Conservation (phyloP, 2,797 vertebrate genomes). For the Sebastes kiyomatsui region DNA sequence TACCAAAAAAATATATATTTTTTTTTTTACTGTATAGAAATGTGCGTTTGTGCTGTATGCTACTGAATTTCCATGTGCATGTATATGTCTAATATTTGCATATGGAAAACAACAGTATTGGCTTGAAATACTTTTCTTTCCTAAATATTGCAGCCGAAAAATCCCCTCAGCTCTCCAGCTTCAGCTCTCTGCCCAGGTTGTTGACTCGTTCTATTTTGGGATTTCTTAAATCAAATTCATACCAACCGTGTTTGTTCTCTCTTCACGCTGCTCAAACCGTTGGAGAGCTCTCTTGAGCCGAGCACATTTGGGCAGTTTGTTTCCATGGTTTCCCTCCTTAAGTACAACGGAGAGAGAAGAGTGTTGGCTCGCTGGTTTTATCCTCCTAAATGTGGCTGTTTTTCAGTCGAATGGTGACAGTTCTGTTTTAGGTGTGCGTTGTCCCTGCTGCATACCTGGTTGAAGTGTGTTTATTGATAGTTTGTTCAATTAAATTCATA, state of each 20-base stretch:
- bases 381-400: conserved; percentile 15
- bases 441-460: not conserved
- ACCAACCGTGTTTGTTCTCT: conserved; percentile 32
- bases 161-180: not conserved
- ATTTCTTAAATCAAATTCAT: conserved; percentile 45
- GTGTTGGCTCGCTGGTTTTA: not conserved
- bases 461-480: too few relatives aligned
- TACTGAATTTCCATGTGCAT: not conserved
- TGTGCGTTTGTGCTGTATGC: not conserved
- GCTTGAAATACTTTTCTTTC: not conserved
- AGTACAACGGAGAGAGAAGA: not conserved
- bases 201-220: conserved; percentile 44
- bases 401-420: conserved; percentile 9
- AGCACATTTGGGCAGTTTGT: conserved; percentile 45
- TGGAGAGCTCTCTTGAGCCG: conserved; percentile 42
- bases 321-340: conserved; percentile 60
- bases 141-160: conserved; percentile 4
- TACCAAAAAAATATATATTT: too few relatives aligned
- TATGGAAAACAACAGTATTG: not conserved
- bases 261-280: conserved; percentile 30
- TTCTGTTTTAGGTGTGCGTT: not conserved
- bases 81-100: not conserved
- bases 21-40: not conserved
- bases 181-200: not conserved
- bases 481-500: too few relatives aligned